phyloP scores from a whole-genome alignment of 2,888 invertebrate species.

The Cheilosia grossa region DNA sequence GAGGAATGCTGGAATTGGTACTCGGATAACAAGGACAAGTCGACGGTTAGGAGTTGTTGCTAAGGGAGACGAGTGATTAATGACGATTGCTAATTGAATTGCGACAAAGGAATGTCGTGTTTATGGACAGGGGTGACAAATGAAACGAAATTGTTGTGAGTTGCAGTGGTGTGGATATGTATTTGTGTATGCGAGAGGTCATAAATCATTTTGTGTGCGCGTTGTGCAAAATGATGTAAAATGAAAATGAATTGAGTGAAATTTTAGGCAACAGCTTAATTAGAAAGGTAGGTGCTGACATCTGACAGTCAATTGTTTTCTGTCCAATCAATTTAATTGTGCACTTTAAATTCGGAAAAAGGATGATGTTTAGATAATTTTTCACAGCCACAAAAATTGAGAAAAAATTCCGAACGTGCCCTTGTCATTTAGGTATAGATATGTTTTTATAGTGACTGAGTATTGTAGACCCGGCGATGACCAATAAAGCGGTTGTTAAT shows the following conservation, averaged over 20 bases:
- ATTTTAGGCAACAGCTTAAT: slow-evolving; percentile 25
- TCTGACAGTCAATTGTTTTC: neutral
- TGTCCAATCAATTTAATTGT: too few species aligned
- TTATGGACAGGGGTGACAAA: slow-evolving; percentile 46
- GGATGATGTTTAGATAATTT: too few species aligned
- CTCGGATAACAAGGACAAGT: slow-evolving; percentile 16
- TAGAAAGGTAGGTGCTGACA: slow-evolving; percentile 8
- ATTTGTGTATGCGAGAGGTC: neutral
- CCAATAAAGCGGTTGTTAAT: too few species aligned
- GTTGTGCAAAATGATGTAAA: slow-evolving; percentile 16
- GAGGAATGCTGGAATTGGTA: neutral
- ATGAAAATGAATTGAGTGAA: slow-evolving; percentile 3
- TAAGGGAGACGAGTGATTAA: slow-evolving; percentile 66
- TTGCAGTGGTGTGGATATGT: neutral
- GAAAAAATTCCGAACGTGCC: too few species aligned
- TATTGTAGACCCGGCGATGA: too few species aligned
- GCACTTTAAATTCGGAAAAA: too few species aligned
- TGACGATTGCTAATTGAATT: slow-evolving; percentile 73
- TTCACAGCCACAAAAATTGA: too few species aligned
- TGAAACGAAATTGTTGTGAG: slow-evolving; percentile 53
- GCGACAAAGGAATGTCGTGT: slow-evolving; percentile 55
- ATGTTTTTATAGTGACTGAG: too few species aligned
- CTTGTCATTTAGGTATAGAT: too few species aligned
- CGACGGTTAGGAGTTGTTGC: neutral
- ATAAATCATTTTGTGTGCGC: slow-evolving; percentile 42